Evolutionary conservation across 2,113 vertebrate species (phyloP).

Genomic region (Rhineura floridana): DNA sequence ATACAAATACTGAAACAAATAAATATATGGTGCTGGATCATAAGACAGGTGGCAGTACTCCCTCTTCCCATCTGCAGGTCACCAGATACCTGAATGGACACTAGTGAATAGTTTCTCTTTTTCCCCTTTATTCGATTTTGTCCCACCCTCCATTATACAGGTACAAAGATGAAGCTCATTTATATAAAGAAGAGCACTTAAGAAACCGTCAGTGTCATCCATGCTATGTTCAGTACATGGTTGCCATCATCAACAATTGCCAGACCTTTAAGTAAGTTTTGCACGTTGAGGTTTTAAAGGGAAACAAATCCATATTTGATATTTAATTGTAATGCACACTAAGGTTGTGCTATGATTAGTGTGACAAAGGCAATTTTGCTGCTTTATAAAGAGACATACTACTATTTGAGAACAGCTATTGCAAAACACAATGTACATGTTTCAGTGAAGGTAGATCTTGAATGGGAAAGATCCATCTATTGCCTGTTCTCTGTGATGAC

Average conservation of each 20-base stretch:
- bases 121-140: conserved; percentile 18
- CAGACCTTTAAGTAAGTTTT: conserved; percentile 92
- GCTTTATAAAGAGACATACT: background rate
- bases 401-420: background rate
- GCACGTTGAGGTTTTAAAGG: background rate
- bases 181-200: conserved; percentile 93
- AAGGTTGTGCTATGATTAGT: background rate
- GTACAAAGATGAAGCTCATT: conserved; percentile 89
- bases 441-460: background rate
- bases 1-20: too few relatives aligned
- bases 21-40: too few relatives aligned
- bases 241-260: conserved; percentile 97
- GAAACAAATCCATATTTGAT: background rate
- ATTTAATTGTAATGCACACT: background rate
- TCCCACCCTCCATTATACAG: conserved; percentile 64
- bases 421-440: background rate
- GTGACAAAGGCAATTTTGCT: background rate
- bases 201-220: conserved; percentile 89
- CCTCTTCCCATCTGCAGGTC: background rate
- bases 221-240: conserved; percentile 96
- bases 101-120: background rate
- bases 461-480: background rate
- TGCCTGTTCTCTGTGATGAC: background rate
- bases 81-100: rapidly evolving
- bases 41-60: too few relatives aligned